A percentile compares a stretch with the other conserved stretches of the same genome.
phyloP scores from a whole-genome alignment of 2,888 invertebrate genomes.

The Boloria selene region DNA sequence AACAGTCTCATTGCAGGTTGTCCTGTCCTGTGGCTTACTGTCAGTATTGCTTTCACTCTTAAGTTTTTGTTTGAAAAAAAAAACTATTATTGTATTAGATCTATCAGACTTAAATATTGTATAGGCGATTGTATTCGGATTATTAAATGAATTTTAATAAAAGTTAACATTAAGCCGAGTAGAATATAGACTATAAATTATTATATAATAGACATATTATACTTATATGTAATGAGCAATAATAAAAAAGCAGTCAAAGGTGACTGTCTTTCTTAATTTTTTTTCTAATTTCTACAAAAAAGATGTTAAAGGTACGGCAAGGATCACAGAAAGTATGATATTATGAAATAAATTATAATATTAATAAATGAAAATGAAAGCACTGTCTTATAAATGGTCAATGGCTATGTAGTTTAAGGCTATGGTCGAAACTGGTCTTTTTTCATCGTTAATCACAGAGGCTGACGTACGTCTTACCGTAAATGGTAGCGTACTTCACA shows the following conservation, averaged over 20 bases:
- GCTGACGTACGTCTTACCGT: slow-evolving; percentile 29
- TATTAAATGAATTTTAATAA: too few relatives aligned
- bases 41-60: slow-evolving; percentile 36
- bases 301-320: not conserved
- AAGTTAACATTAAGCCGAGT: too few relatives aligned
- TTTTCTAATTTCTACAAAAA: slow-evolving; percentile 12
- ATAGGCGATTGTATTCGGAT: too few relatives aligned
- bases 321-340: slow-evolving; percentile 3
- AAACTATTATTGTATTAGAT: not conserved
- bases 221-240: too few relatives aligned
- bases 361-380: slow-evolving; percentile 24
- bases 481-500: slow-evolving; percentile 23
- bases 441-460: slow-evolving; percentile 36
- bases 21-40: slow-evolving; percentile 25
- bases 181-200: too few relatives aligned
- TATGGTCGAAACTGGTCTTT: slow-evolving; percentile 32
- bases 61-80: slow-evolving; percentile 19
- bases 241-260: too few relatives aligned
- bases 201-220: too few relatives aligned
- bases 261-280: too few relatives aligned
- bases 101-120: too few relatives aligned
- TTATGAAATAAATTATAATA: slow-evolving; percentile 18
- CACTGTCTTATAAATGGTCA: slow-evolving; percentile 33
- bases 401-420: slow-evolving; percentile 29
- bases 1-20: slow-evolving; percentile 37